Percentiles rank a stretch among this genome's conserved stretches.
phyloP scores from a whole-genome alignment of 2,888 invertebrate species.

The Drosophila gaucha region DNA sequence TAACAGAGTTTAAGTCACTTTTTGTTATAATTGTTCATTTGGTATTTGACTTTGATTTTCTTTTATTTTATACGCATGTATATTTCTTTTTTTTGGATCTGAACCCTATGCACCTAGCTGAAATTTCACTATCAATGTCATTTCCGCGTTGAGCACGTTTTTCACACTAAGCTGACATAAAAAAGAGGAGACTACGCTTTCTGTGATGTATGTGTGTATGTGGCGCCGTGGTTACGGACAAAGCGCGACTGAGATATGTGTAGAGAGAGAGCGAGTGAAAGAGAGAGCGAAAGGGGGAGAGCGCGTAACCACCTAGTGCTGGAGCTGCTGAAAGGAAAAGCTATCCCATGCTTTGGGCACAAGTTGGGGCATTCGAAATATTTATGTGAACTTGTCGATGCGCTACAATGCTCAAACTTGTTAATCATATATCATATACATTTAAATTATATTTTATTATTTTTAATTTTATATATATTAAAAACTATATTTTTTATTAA shows the following conservation, averaged over 20 bases:
- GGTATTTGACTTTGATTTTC: background rate
- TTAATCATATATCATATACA: too few relatives aligned
- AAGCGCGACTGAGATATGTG: conserved; percentile 16
- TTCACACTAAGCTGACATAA: conserved; percentile 63
- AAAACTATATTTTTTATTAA: too few relatives aligned
- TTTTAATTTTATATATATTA: background rate
- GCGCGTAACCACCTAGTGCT: background rate
- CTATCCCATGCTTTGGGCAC: conserved; percentile 16
- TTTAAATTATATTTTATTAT: too few relatives aligned
- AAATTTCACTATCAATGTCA: conserved; percentile 79
- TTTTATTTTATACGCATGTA: background rate
- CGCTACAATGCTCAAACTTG: conserved; percentile 8
- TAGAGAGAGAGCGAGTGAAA: conserved; percentile 8
- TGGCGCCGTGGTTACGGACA: conserved; percentile 28
- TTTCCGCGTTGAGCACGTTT: conserved; percentile 78
- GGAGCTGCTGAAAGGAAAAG: conserved; percentile 50
- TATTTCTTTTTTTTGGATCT: conserved; percentile 3
- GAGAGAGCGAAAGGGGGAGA: conserved; percentile 6
- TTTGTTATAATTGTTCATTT: background rate
- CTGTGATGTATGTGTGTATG: conserved; percentile 32
- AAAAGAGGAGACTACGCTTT: conserved; percentile 45
- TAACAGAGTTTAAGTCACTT: background rate
- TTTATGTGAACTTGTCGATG: background rate
- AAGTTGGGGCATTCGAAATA: background rate
- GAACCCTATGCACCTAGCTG: conserved; percentile 26